Base-by-base conservation (phyloP, 2,888 invertebrate genomes). In the Corythucha ciliata region DNA sequence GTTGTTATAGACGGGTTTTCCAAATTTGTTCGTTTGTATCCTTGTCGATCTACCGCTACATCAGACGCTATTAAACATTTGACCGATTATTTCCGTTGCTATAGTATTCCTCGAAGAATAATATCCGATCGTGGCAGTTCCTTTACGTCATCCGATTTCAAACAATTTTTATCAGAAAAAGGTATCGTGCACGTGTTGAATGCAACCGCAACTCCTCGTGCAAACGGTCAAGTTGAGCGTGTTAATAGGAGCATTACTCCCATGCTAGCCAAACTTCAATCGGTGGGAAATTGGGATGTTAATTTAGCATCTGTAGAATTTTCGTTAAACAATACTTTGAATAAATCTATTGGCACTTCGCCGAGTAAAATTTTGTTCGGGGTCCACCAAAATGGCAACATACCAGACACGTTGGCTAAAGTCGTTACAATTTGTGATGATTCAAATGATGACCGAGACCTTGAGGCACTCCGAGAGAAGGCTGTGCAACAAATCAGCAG, bases 101-200 rank as follows among this genome's bases (percentile, higher is more conserved):
- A 65, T 56, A 64, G 66, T 1, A 56, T 55, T 20, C 61, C 63
- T 14, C 58, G 46, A 2, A 51, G 62, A n/a, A 55, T 68, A n/a
- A 63, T 69, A 12, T 62, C 63, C 1, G 69, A 70, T 51, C 54
- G 64, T 25, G 68, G 68, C n/a, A 62, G 64, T 12, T 60, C 61
- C 6, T 69, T 66, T 48, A 69, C 67, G 0, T 62, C 65, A 1
- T 56, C 60, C 14, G 33, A 46, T 2, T 70, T 69, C 48, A 51
- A 60, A 41, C 48, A 56, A 4, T 67, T 63, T 49, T 68, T 66
- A 52, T 36, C 52, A 3, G 58, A 63, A 16, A 58, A 63, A 29
- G 59, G 58, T 8, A 60, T 65, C 10, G 57, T 60, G 20, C 65
- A 65, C 24, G 40, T 63, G 4, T 18, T 57, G 4, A 64, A 63